These are phyloP conservation scores for Smutsia gigantea DNA, from an alignment of 2,797 vertebrate genomes.

Conservation along the genomic window DNA sequence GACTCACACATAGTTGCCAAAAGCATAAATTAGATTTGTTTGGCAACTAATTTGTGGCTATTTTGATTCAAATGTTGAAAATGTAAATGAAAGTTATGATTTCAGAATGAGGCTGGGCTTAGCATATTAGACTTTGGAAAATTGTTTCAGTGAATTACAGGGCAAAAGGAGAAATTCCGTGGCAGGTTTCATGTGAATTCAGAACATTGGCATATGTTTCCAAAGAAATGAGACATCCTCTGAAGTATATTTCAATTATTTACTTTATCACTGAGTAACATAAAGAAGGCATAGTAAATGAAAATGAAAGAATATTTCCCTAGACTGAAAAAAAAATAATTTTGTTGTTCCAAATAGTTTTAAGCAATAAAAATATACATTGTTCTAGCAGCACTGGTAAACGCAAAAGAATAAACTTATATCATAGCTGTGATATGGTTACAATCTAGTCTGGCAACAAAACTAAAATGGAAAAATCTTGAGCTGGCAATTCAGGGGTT, in stretches of 20 bases:
- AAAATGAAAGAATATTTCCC: background rate
- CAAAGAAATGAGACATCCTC: background rate
- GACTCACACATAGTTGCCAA: conserved; percentile 82
- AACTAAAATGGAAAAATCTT: background rate
- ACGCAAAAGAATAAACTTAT: background rate
- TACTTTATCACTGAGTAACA: background rate
- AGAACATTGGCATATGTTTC: background rate
- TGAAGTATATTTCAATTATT: background rate
- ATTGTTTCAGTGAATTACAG: conserved; percentile 41
- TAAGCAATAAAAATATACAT: conserved; percentile 5
- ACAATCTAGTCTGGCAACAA: background rate
- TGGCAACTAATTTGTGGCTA: conserved; percentile 79
- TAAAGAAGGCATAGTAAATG: background rate
- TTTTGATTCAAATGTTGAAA: conserved; percentile 81
- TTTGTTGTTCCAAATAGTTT: background rate
- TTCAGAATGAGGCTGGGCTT: conserved; percentile 79
- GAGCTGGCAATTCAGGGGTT: background rate
- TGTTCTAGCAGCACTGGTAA: background rate
- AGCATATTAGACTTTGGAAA: conserved; percentile 69
- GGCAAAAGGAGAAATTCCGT: conserved; percentile 1
- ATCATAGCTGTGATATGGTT: background rate
- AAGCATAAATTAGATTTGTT: conserved; percentile 85
- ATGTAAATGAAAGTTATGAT: conserved; percentile 73
- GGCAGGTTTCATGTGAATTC: background rate
- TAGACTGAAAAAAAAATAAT: background rate